These are phyloP conservation scores for Odontamblyopus lacepedii DNA, from an alignment of 2,797 vertebrate species.

Conservation along the genomic window DNA sequence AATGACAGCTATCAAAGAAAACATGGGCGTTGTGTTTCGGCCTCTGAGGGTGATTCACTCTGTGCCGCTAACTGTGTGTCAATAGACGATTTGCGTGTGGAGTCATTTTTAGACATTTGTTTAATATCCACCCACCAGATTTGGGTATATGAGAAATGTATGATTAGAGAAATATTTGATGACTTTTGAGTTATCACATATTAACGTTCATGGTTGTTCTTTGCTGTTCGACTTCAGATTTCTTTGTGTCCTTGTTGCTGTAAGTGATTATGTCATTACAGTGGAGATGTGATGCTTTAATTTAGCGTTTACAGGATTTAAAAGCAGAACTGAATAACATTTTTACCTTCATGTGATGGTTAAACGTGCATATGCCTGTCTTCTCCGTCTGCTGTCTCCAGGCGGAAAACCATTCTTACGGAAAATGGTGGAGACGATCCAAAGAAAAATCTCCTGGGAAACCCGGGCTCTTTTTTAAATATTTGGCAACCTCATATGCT, in stretches of 20 bases:
- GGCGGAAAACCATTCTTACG: too few relatives aligned
- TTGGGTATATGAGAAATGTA: background rate
- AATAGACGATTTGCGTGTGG: background rate
- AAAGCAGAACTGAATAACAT: too few relatives aligned
- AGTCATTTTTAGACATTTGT: background rate
- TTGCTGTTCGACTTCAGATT: background rate
- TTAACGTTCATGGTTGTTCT: background rate
- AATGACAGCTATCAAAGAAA: slow-evolving; percentile 85
- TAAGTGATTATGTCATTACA: background rate
- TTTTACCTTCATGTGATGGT: too few relatives aligned
- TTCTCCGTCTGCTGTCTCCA: too few relatives aligned
- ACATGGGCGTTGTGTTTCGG: slow-evolving; percentile 76
- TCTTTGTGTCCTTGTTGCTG: background rate
- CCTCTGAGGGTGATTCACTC: slow-evolving; percentile 38
- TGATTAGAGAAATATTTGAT: background rate
- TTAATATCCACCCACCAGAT: background rate
- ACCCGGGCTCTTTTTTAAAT: too few relatives aligned
- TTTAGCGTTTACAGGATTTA: background rate
- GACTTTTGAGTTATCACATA: background rate
- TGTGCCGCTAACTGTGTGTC: slow-evolving; percentile 11
- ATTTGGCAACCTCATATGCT: too few relatives aligned
- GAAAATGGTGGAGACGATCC: too few relatives aligned
- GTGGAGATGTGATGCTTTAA: background rate
- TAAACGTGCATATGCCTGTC: too few relatives aligned
- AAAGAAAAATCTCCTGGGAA: too few relatives aligned